Base-by-base conservation (phyloP, 2,113 vertebrate genomes). In the Engraulis encrasicolus region DNA sequence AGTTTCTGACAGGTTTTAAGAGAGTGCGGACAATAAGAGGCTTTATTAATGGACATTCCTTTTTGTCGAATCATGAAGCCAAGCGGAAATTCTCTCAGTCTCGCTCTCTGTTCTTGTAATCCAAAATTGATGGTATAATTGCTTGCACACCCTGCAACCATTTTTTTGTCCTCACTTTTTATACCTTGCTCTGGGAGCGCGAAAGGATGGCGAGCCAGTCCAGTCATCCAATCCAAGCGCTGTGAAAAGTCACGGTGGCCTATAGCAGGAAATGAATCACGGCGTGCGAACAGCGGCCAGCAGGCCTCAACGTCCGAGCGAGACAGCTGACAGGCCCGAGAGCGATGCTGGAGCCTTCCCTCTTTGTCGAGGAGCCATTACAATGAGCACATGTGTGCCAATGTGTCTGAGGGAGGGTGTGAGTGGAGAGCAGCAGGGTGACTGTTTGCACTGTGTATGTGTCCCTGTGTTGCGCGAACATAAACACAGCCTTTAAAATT, bases 191-290 rank as follows among this genome's bases (percentile, higher is more conserved):
- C 78, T 45, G 36, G 18, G 17, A 37, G 38, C 50, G 45, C 34
- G 48, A 50, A 36, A 74, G 37, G 45, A 82, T 74, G 78, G 78
- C 85, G 74, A 74, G 36, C 61, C 81, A 74, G 49, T 81, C 81
- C n/a, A n/a, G n/a, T n/a, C n/a, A n/a, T n/a, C n/a, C n/a, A n/a
- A 18, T 82, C 81, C 78, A 87, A 79, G 40, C 84, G 40, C 77
- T 85, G 87, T 38, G 50, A 88, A 82, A 87, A 86, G 80, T 87
- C 81, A 36, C 85, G 81, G 66, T 11, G 45, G 34, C 18, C 45
- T 82, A 85, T 40, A 79, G 84, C 19, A 58, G 86, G 86, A 85
- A 80, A 84, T 85, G 85, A 87, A 79, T 82, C 82, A 86, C 31
- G 45, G 78, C 50, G 34, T 37, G 80, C 36, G 50, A 61, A 58